These are phyloP conservation scores for Halcyon leucocephala DNA, from an alignment of 2,797 vertebrate species.

Conservation along the genomic window DNA sequence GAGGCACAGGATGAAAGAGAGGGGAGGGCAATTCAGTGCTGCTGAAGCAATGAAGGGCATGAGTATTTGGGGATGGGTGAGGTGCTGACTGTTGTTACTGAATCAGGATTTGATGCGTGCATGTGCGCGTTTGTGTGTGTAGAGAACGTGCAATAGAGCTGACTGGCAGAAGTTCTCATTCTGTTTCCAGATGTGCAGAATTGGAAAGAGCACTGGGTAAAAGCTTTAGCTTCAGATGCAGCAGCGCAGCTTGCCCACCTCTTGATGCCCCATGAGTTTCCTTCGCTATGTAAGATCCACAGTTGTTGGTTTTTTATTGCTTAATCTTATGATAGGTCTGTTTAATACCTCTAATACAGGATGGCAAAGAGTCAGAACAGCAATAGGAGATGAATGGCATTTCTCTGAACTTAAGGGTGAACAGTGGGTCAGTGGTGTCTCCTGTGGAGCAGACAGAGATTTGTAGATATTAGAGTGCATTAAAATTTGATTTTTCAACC, in stretches of 20 bases:
- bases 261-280: neutral
- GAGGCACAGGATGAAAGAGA: neutral
- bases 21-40: neutral
- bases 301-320: neutral
- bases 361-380: neutral
- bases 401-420: neutral
- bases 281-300: neutral
- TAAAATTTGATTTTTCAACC: conserved; percentile 16
- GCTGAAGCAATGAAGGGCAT: neutral
- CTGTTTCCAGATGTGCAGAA: neutral
- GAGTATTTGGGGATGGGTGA: neutral
- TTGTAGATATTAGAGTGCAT: neutral
- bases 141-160: neutral
- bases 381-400: neutral
- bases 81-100: neutral
- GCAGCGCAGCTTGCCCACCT: neutral
- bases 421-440: neutral
- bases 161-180: neutral
- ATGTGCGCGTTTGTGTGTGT: fast-evolving
- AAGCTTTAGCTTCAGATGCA: neutral
- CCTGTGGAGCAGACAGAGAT: neutral
- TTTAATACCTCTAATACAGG: neutral
- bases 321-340: neutral
- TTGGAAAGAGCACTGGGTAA: neutral
- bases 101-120: neutral